Evolutionary conservation across 2,797 vertebrate genomes (phyloP), one percentile per base, ranked within the genome.

Genomic region (Crax fasciolata): DNA sequence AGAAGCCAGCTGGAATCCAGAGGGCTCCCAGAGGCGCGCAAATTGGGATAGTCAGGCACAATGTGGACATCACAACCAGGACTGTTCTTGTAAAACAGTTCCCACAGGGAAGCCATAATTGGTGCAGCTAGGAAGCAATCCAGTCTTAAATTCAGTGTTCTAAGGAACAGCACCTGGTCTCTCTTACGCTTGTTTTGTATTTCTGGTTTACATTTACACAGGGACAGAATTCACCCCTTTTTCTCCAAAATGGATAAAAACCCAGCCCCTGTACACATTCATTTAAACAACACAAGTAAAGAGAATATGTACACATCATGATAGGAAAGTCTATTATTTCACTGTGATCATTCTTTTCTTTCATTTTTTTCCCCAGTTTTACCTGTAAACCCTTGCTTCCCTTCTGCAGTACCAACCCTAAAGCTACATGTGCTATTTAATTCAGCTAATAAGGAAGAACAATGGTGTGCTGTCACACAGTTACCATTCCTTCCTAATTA

Each of bases 21-120:
- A 76, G 71, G 11, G 5, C 21, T 93, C 74, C 55, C 77, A 28
- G 59, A 35, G 59, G 8, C 8, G 38, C 0, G 0, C 27, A n/a
- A 12, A 3, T 10, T 8, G 38, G 43, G 48, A 54, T 87, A 63
- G 23, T 9, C 1, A 3, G 17, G n/a, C 13, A 35, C 1, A 0
- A 18, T 0, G 2, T 8, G 74, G 71, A 6, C 38, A 46, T 28
- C 35, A 4, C 43, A 49, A 9, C 28, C 14, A 32, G 17, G 59
- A 28, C 44, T 74, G 24, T 21, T 32, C 46, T 18, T n/a, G 13
- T 15, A 67, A 74, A 84, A 38, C 10, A 10, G 6, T 20, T 65
- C n/a, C 41, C 7, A 0, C 0, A 0, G 11, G 35, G 35, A 68
- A 81, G 39, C 14, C 0, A 0, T 6, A 32, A 30, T 43, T 35